A percentile compares a stretch with the other conserved stretches of the same genome.
Conservation (phyloP, 2,888 invertebrate genomes). For the Lasioglossum figueresi region DNA sequence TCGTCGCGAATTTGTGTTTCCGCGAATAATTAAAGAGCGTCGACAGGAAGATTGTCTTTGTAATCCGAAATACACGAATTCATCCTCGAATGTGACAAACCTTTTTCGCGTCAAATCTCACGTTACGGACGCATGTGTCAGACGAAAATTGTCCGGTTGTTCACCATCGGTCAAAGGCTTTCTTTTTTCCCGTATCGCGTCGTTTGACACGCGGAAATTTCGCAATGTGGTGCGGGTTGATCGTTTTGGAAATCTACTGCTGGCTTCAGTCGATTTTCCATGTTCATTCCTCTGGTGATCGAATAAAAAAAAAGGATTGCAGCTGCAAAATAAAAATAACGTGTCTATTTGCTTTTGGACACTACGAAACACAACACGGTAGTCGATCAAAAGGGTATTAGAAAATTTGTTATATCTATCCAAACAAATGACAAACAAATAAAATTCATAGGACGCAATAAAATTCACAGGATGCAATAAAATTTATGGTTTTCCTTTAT, state of each 20-base stretch:
- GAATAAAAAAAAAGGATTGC: not conserved
- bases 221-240: not conserved
- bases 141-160: not conserved
- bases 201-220: not conserved
- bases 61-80: not conserved
- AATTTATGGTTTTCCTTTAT: not conserved
- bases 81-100: not conserved
- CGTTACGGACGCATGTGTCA: not conserved
- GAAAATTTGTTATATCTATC: not conserved
- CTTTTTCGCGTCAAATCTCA: not conserved
- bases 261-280: not conserved
- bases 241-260: slow-evolving; percentile 3
- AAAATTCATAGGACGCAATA: not conserved
- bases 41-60: not conserved
- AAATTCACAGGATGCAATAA: too few species aligned
- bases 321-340: not conserved
- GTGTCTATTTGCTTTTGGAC: not conserved
- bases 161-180: not conserved
- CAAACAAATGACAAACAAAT: not conserved
- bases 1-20: not conserved
- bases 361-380: not conserved
- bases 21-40: not conserved
- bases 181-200: not conserved
- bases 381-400: not conserved
- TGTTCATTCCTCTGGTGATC: not conserved